Percentiles rank a stretch among this genome's conserved stretches.
phyloP scores from a whole-genome alignment of 2,113 vertebrate species.

The Siniperca chuatsi region DNA sequence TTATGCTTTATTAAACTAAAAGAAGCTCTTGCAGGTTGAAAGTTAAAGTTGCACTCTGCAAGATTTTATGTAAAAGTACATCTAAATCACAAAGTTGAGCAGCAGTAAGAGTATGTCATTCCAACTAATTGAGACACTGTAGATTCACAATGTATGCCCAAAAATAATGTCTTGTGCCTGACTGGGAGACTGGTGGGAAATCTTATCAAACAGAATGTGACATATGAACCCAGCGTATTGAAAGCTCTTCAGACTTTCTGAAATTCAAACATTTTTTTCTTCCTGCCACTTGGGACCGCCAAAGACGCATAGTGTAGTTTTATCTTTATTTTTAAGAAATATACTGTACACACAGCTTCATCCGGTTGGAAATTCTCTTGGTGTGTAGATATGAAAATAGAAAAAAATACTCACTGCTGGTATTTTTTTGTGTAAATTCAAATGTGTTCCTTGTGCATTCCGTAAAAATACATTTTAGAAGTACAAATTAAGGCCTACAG shows the following conservation, averaged over 20 bases:
- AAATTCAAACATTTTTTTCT: conserved; percentile 33
- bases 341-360: background rate
- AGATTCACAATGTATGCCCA: background rate
- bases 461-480: background rate
- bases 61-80: background rate
- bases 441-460: background rate
- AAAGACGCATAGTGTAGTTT: background rate
- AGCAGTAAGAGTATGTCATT: background rate
- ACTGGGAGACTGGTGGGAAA: conserved; percentile 17
- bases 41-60: background rate
- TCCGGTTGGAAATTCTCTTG: background rate
- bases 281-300: background rate
- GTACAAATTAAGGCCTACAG: background rate
- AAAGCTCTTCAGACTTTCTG: conserved; percentile 25
- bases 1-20: background rate
- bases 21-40: background rate
- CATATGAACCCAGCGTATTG: background rate
- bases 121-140: conserved; percentile 32
- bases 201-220: conserved; percentile 45
- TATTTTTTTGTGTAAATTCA: background rate
- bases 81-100: conserved; percentile 16
- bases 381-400: background rate
- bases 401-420: background rate
- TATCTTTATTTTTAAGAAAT: conserved; percentile 41
- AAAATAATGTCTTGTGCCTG: conserved; percentile 1